A percentile compares a stretch with the other conserved stretches of the same genome.
Evolutionary conservation across 2,888 invertebrate species (phyloP).

Genomic region (Drosophila quinaria): DNA sequence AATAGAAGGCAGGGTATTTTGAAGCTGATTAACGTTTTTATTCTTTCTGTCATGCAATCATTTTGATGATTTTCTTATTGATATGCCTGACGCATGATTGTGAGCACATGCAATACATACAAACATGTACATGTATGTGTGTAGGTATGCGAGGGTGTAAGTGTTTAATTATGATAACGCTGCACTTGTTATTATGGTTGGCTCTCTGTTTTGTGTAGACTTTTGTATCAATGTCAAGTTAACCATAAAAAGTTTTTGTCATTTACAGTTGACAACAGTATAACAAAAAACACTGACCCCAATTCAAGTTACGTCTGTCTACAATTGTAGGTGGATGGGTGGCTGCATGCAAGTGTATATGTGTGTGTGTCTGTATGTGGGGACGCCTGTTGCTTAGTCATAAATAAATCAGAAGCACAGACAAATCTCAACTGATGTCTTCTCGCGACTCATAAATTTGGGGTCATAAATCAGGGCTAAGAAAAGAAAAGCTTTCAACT

Average conservation of each 20-base stretch:
- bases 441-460: slow-evolving; percentile 39
- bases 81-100: slow-evolving; percentile 65
- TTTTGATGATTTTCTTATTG: slow-evolving; percentile 59
- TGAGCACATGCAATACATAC: slow-evolving; percentile 8
- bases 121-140: slow-evolving; percentile 6
- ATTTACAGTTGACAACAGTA: slow-evolving; percentile 48
- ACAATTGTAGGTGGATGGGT: slow-evolving; percentile 8
- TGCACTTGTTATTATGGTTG: slow-evolving; percentile 38
- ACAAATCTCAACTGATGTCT: slow-evolving; percentile 29
- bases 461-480: slow-evolving; percentile 31
- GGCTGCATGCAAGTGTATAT: not conserved
- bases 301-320: slow-evolving; percentile 37
- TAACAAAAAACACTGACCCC: slow-evolving; percentile 57
- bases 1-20: slow-evolving; percentile 23
- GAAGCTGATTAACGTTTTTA: not conserved
- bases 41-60: slow-evolving; percentile 42
- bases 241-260: slow-evolving; percentile 59
- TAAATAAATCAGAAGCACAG: slow-evolving; percentile 45
- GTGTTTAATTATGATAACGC: slow-evolving; percentile 61
- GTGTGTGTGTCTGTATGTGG: slow-evolving; percentile 5
- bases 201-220: slow-evolving; percentile 18
- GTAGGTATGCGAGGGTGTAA: slow-evolving; percentile 7
- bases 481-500: slow-evolving; percentile 24
- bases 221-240: slow-evolving; percentile 76
- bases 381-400: slow-evolving; percentile 26